Base-by-base conservation (phyloP, 2,113 vertebrate genomes). In the Thinocorus orbignyianus region DNA sequence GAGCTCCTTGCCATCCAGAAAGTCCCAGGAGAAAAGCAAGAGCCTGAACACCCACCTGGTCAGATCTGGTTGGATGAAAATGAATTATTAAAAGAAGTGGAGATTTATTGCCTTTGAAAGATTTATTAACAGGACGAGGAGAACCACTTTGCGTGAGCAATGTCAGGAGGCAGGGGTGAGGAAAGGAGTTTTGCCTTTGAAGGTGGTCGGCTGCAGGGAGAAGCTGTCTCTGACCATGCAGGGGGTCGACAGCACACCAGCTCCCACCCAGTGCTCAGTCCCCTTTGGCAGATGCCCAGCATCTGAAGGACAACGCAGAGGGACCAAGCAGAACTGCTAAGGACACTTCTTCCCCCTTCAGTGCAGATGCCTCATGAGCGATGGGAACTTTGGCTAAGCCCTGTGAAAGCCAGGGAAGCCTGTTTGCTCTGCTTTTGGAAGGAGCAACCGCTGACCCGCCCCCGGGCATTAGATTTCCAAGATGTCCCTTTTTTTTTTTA, bases 71-170 rank as follows among this genome's bases (percentile, higher is more conserved):
- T 19, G 6, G 82, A 81, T 57, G 76, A 64, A 90, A 94, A 90
- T 81, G 30, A 97, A 93, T 96, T 96, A 92, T 96, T 95, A 60
- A 95, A 90, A 71, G 30, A 77, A 77, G 79, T 1, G 7, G 26
- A 84, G 48, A 81, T 83, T 85, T 81, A 91, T 62, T 86, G 85
- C 79, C 80, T 85, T 94, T 68, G 66, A 93, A 94, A 96, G 60
- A 81, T 93, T 77, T 66, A 94, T 90, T 86, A 86, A 54, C 42
- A 71, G 82, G 88, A 60, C 72, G 25, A 73, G 68, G 65, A 85
- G 66, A 81, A 73, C 71, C 88, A 62, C 48, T 66, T 87, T 74
- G 51, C 3, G 3, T 13, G 66, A 80, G 51, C 68, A 31, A 8
- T 62, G 33, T 6, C 44, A 42, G 37, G 68, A 93, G 54, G 81